Percentiles rank a stretch among this genome's conserved stretches.
Conservation (phyloP, 2,888 invertebrate species). For the Phania funesta region DNA sequence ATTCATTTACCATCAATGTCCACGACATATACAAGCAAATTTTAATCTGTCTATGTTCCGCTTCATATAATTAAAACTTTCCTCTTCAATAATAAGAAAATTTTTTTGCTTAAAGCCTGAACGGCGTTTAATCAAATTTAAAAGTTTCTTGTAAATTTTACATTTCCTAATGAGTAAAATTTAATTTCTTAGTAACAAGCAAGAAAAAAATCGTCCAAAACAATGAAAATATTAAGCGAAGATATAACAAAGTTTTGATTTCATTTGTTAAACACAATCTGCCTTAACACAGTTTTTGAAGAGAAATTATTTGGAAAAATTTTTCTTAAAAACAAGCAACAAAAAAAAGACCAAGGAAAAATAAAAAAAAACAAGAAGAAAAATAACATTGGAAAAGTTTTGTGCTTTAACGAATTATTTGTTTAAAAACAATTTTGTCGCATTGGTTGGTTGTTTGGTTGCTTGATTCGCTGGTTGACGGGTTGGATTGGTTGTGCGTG, state of each 20-base stretch:
- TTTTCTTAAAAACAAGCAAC: background rate
- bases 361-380: background rate
- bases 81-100: background rate
- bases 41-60: background rate
- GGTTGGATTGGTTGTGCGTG: background rate
- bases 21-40: background rate
- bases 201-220: background rate
- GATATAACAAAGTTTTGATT: conserved; percentile 33
- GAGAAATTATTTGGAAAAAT: conserved; percentile 31
- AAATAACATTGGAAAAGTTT: conserved; percentile 51
- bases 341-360: background rate
- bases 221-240: background rate
- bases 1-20: too few species aligned
- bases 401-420: conserved; percentile 66
- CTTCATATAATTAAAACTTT: background rate
- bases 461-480: conserved; percentile 19
- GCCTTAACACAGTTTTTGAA: conserved; percentile 52
- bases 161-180: conserved; percentile 47
- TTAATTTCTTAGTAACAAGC: conserved; percentile 16
- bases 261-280: conserved; percentile 58
- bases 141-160: conserved; percentile 35
- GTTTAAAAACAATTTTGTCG: conserved; percentile 54
- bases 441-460: conserved; percentile 34
- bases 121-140: conserved; percentile 11
- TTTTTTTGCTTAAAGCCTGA: background rate